Base-by-base conservation (phyloP, 1,140 invertebrate genomes). In the Rhopalosiphum padi region DNA sequence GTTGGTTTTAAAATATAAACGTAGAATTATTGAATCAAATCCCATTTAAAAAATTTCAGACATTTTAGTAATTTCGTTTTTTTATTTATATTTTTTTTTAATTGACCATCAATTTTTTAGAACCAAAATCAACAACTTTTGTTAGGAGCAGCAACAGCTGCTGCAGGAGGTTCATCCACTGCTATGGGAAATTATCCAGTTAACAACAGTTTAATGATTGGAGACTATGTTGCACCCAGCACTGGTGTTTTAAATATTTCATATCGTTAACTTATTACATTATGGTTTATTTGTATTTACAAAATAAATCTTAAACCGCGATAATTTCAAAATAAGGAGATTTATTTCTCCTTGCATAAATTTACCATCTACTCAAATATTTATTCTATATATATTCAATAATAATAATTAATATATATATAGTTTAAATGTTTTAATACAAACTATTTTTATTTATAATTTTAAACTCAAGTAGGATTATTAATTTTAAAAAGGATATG, bases 121-220 rank as follows among this genome's bases (percentile, higher is more conserved):
- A 96, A 83, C 35, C 82, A 93, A 93, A 85, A 41, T 30, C 91
- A 55, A 93, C 68, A 82, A 37, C 46, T 92, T 30, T 92, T 85
- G 22, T 83, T 92, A 83, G 55, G 90, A 22, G 90, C 55, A 91
- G 89, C 89, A 15, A 55, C 89, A 90, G 53, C 51, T 55, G 48
- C 89, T 37, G 68, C 90, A 48, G 68, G 43, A 83, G 23, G 82
- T 53, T 53, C 91, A 85, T n/a, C 48, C 25, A 51, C 46, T 51
- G 35, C 82, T 83, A 85, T 92, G 8, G 91, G 68, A 51, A 96
- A 96, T 94, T 96, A 96, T 94, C 97, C 97, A 94, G 96, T 97
- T 94, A 97, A 97, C 95, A 97, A 96, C 95, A 97, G 97, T 95
- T 96, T 97, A 94, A 97, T 97, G 97, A 97, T 97, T 94, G 97